Evolutionary conservation across 2,888 invertebrate genomes (phyloP).

Genomic region (Unio pictorum): DNA sequence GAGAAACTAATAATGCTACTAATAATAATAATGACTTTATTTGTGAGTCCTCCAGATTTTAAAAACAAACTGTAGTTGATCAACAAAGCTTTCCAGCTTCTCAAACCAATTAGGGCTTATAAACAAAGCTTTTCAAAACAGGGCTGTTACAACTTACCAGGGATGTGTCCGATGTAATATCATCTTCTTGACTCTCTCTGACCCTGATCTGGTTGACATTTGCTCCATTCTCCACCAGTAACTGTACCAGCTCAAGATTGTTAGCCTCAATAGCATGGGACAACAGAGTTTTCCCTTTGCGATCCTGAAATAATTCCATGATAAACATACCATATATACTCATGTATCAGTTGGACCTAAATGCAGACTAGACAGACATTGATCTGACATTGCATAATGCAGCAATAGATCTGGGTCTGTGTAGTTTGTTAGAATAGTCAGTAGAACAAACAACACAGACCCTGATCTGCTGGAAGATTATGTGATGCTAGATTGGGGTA

Average conservation of each 20-base stretch:
- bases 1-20: too few relatives aligned
- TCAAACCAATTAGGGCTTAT: too few relatives aligned
- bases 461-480: too few relatives aligned
- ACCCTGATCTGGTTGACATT: slow-evolving; percentile 46
- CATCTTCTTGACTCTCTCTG: slow-evolving; percentile 35
- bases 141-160: slow-evolving; percentile 16
- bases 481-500: too few relatives aligned
- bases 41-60: too few relatives aligned
- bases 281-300: slow-evolving; percentile 53
- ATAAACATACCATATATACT: too few relatives aligned
- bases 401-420: background rate
- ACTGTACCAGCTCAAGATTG: slow-evolving; percentile 50
- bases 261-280: slow-evolving; percentile 57
- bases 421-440: background rate
- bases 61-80: too few relatives aligned
- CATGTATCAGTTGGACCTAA: background rate
- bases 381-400: background rate
- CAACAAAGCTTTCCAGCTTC: too few relatives aligned
- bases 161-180: background rate
- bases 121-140: background rate
- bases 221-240: slow-evolving; percentile 50
- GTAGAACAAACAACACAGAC: background rate
- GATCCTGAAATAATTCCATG: slow-evolving; percentile 37
- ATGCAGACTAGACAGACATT: background rate
- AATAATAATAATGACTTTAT: too few relatives aligned